These are phyloP conservation scores for Phenacoccus solenopsis DNA, from an alignment of 1,140 invertebrate species.

Conservation along the genomic window DNA sequence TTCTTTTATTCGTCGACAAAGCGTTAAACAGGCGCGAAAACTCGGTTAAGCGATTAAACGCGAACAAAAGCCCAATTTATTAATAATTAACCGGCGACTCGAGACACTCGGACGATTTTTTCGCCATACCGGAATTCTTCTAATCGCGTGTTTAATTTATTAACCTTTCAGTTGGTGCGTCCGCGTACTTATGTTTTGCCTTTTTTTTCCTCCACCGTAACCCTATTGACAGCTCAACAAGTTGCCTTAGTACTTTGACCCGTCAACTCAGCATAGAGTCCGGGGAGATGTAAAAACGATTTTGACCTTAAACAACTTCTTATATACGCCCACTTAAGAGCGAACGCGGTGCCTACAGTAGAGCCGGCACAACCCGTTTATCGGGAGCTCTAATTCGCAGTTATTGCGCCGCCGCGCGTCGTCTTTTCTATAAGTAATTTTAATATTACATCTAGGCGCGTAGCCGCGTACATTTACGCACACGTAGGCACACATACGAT, in stretches of 20 bases:
- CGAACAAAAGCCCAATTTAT: neutral
- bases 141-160: neutral
- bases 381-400: conserved; percentile 15
- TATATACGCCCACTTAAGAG: conserved; percentile 12
- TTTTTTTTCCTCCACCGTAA: neutral
- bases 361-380: conserved; percentile 3
- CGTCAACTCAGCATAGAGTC: neutral
- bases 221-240: neutral
- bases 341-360: neutral
- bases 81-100: neutral
- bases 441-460: neutral
- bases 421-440: conserved; percentile 6
- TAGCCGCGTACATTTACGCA: neutral
- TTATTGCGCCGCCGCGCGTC: conserved; percentile 8
- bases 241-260: neutral
- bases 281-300: neutral
- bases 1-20: neutral
- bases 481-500: neutral
- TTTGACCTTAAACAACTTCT: conserved; percentile 14
- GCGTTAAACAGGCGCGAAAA: neutral
- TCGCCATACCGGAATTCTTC: neutral
- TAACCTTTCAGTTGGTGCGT: neutral
- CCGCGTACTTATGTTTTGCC: no score
- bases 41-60: neutral
- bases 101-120: neutral